Evolutionary conservation across 2,797 vertebrate species (phyloP), one percentile per base, ranked within the genome.

Genomic region (Oophaga sylvatica): DNA sequence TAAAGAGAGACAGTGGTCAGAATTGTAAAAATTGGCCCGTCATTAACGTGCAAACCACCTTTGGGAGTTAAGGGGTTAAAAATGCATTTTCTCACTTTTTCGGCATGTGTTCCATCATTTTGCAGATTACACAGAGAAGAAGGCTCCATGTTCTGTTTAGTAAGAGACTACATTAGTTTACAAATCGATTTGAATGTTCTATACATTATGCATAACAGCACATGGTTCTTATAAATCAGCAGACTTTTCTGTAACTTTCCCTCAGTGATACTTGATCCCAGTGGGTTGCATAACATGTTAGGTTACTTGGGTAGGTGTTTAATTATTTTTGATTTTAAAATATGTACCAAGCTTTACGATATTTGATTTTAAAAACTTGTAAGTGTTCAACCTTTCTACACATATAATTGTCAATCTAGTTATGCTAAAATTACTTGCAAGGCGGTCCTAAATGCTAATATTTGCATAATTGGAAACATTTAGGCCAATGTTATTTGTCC

Each of bases 221-320:
- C 60, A 63, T 88, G 87, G 79, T 88, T 88, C 77, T 85, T 80
- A 88, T 88, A 84, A 53, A 88, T 84, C 73, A 22, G 26, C 6
- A 67, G 57, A 71, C 22, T n/a, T 75, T 80, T 68, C 48, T 63
- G 65, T 48, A 65, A 60, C n/a, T 35, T 45, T 20, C 87, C 16
- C 13, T 53, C 63, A 45, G 77, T 88, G 87, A 88, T 88, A 88
- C 82, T 84, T 81, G 87, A 88, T 88, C 78, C 87, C 82, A 84
- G 35, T 84, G 29, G 87, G 87, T 84, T 85, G 53, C 87, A 67
- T 73, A 84, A 80, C 65, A 84, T 88, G 77, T 80, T 81, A 80
- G 65, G 48, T 80, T 84, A 63, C 59, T 59, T 63, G 41, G 63
- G 35, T 88, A 88, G 77, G 82, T 68, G 53, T 88, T 88, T 88